Evolutionary conservation across 2,888 invertebrate species (phyloP), one percentile per base, ranked within the genome.

Genomic region (Noctua janthina): DNA sequence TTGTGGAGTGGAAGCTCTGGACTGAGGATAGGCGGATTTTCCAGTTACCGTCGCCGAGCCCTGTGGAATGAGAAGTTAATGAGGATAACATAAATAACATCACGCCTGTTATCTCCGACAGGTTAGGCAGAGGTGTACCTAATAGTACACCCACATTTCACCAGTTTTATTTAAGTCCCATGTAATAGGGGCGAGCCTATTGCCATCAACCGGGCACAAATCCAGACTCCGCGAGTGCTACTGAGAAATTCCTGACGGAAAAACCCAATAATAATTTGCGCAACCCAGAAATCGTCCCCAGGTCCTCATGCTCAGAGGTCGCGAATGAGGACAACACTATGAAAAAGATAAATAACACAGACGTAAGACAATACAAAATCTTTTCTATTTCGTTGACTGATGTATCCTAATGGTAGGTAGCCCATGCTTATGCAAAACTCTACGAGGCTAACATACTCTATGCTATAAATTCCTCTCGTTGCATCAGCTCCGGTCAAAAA

Each of bases 31-130:
- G 96, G 51, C 99, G 97, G 79, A 96, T 98, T 96, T 99, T 99
- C 99, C 99, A 99, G 95, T 99, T 99, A 72, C 97, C 94, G 92
- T 98, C 99, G 0, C 97, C 97, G 8, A 99, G 96, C 73, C 98
- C 98, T 91, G 89, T 20, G 20, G 29, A 59, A 56, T 13, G 17
- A 46, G 7, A 29, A 35, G 29, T n/a, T 43, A 62, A 39, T 6
- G 46, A 49, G 8, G 15, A 49, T 23, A 20, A 54, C 2, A 20
- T 2, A 13, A 13, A 49, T 49, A 13, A n/a, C 51, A 15, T 51
- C 51, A 17, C 17, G 51, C 6, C 5, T 17, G 51, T 51, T 6
- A 17, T 17, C 46, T 11, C 46, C 11, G 46, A 49, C 17, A 5
- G 5, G 51, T 51, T 51, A 17, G 0, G 17, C 43, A 43, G 43